Evolutionary conservation across 2,797 vertebrate species (phyloP), one percentile per base, ranked within the genome.

Genomic region (Moxostoma hubbsi): DNA sequence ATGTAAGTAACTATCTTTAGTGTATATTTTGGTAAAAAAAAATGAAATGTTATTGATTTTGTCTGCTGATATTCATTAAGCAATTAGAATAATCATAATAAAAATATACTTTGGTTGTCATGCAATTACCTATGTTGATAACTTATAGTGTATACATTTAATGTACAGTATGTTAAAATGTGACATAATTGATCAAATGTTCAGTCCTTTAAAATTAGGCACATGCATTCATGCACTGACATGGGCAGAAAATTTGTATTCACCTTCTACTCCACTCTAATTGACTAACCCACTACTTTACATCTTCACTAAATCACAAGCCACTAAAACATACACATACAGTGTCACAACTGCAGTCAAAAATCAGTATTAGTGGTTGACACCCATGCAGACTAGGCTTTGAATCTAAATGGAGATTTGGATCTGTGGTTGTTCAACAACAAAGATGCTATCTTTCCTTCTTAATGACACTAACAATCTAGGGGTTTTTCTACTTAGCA

Each of bases 181-280:
- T 77, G 12, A 54, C 58, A 79, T 55, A 8, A 12, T 13, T 57
- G 43, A 61, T 69, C 54, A 18, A 16, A 46, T 47, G 43, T 36
- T 46, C 15, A 61, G 9, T 13, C 6, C 12, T 36, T 75, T 59
- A 46, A n/a, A 49, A 15, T 50, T 46, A 75, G 50, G 62, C 9
- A 61, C 83, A 85, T 86, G 83, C 82, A 82, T 50, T 62, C 81
- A 86, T 85, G 86, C 84, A 81, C 71, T 69, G 65, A 79, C 36
- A 79, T 57, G 65, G 45, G 50, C 75, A 57, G 7, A 70, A 4
- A 68, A 64, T 59, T 51, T 80, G 12, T 54, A 15, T 59, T 67
- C 24, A 73, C 46, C 61, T 72, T 51, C 18, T 0, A 59, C 54
- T 55, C 53, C 24, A 64, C 9, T 51, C 51, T 67, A 24, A 53